A percentile compares a stretch with the other conserved stretches of the same genome.
phyloP scores from a whole-genome alignment of 2,113 vertebrate genomes.

The Engystomops pustulosus region DNA sequence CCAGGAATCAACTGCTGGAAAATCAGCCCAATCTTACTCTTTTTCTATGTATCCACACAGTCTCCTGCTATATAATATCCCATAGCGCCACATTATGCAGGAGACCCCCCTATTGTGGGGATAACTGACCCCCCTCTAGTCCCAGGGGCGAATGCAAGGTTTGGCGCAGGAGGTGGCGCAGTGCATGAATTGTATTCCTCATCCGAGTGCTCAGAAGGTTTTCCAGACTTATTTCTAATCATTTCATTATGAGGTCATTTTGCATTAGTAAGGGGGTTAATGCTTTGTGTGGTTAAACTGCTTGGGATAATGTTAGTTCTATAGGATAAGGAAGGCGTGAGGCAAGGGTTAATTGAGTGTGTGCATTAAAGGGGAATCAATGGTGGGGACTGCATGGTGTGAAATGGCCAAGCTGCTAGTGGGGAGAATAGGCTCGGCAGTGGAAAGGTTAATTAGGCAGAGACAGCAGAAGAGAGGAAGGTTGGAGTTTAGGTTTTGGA shows the following conservation, averaged over 20 bases:
- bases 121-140: neutral
- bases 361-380: conserved; percentile 8
- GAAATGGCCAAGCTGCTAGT: neutral
- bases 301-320: neutral
- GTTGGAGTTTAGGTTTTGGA: too few relatives aligned
- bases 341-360: conserved; percentile 18
- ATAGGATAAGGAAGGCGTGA: neutral
- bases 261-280: conserved; percentile 4
- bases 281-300: conserved; percentile 1
- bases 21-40: neutral
- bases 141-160: neutral
- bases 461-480: neutral
- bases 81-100: neutral
- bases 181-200: neutral
- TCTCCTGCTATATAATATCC: neutral
- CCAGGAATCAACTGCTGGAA: conserved; percentile 63
- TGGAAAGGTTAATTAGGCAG: conserved; percentile 18
- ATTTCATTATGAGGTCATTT: neutral
- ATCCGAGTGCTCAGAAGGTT: neutral
- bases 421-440: neutral
- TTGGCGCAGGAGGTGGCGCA: neutral
- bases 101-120: neutral
- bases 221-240: neutral
- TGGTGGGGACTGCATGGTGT: neutral
- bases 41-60: neutral